Evolutionary conservation across 2,113 vertebrate genomes (phyloP).

Genomic region (Pygoscelis adeliae): DNA sequence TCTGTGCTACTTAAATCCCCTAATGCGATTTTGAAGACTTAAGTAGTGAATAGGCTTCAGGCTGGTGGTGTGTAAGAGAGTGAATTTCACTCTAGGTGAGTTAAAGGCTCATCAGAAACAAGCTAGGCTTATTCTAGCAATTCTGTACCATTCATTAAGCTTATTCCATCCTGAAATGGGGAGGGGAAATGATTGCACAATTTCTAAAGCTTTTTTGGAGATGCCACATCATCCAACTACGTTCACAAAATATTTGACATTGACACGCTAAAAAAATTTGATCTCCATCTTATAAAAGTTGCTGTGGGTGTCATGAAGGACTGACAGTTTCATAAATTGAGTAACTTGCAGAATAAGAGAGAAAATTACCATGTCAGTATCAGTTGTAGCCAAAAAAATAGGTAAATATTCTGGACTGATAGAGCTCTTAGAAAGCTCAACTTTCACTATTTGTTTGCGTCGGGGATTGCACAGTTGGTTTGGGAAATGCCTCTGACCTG

Average conservation of each 20-base stretch:
- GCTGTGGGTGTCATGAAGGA: neutral
- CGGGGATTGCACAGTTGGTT: neutral
- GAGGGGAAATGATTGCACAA: neutral
- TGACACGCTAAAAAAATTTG: neutral
- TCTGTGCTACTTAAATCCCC: neutral
- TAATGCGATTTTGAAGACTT: constrained; percentile 13
- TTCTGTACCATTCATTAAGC: neutral
- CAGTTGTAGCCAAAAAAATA: neutral
- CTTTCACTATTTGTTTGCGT: neutral
- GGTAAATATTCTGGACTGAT: neutral
- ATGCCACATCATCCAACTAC: neutral
- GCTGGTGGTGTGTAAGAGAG: neutral
- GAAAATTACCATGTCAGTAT: neutral
- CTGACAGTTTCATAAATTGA: neutral
- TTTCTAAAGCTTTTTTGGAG: neutral
- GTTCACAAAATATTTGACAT: neutral
- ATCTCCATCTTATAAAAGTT: neutral
- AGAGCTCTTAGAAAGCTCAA: neutral
- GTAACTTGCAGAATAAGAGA: neutral
- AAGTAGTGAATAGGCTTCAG: neutral
- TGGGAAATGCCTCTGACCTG: neutral
- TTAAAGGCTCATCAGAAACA: neutral
- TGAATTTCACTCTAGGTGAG: neutral
- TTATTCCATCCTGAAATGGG: neutral
- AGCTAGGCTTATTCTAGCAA: neutral